Conservation (phyloP, 2,113 vertebrate species). For the Boulengerochromis microlepis region DNA sequence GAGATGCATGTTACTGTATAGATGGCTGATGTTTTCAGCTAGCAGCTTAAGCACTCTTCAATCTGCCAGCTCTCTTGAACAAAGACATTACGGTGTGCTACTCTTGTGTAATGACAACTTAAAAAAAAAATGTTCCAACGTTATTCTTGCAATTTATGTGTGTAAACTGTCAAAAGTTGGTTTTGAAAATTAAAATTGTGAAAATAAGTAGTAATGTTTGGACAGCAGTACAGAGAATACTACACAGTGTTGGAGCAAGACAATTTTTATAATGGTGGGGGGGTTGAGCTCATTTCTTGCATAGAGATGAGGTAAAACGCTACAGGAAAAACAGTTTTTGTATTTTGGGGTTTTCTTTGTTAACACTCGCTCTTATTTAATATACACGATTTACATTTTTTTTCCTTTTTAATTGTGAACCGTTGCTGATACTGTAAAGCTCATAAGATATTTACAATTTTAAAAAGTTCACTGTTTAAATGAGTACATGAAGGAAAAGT, state of each 20-base stretch:
- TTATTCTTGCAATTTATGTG: background rate
- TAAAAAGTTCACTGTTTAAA: background rate
- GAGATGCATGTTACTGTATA: background rate
- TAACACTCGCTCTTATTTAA: background rate
- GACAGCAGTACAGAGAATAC: background rate
- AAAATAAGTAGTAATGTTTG: background rate
- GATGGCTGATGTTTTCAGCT: background rate
- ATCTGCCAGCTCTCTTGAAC: background rate
- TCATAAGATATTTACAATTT: background rate
- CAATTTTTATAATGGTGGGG: background rate
- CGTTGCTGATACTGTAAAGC: background rate
- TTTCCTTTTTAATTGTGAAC: background rate
- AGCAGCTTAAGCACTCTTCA: background rate
- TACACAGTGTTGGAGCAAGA: background rate
- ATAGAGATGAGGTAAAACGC: background rate
- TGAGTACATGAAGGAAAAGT: background rate
- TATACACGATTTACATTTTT: fast-evolving
- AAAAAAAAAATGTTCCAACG: background rate
- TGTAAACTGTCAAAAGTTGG: background rate
- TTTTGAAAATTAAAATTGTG: background rate
- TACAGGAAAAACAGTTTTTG: background rate
- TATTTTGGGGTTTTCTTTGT: background rate
- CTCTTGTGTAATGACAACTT: background rate
- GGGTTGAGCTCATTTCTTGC: background rate
- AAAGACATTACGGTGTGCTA: background rate